phyloP scores from a whole-genome alignment of 1,140 invertebrate genomes.

The Tribolium madens region DNA sequence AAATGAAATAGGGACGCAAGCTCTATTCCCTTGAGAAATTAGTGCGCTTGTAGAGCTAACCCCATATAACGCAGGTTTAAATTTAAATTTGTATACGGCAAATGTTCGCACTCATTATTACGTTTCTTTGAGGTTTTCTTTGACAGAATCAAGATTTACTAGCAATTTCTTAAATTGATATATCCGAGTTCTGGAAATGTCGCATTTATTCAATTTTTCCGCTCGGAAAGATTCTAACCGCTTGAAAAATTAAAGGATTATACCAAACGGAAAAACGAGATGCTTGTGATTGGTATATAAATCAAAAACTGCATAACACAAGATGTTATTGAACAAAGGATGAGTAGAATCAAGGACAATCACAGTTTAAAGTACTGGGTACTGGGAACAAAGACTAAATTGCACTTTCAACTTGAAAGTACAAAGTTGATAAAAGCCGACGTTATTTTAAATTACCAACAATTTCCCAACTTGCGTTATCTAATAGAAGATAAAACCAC shows the following conservation, averaged over 20 bases:
- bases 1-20: conserved; percentile 43
- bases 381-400: neutral
- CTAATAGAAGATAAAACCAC: too few relatives aligned
- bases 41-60: conserved; percentile 46
- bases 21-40: conserved; percentile 44
- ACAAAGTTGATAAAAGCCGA: too few relatives aligned
- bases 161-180: conserved; percentile 40
- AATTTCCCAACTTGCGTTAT: too few relatives aligned
- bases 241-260: conserved; percentile 30
- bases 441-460: too few relatives aligned
- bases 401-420: neutral
- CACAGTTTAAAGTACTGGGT: neutral
- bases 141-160: conserved; percentile 21
- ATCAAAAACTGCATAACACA: conserved; percentile 13
- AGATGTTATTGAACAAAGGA: conserved; percentile 15
- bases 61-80: conserved; percentile 45
- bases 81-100: conserved; percentile 47
- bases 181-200: neutral
- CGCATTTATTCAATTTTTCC: conserved; percentile 25
- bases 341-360: neutral
- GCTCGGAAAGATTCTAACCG: neutral
- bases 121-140: conserved; percentile 41
- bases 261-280: conserved; percentile 16
- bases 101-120: conserved; percentile 45
- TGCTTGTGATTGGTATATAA: conserved; percentile 14